Base-by-base conservation (phyloP, 1,140 invertebrate genomes). In the Choristoneura fumiferana region DNA sequence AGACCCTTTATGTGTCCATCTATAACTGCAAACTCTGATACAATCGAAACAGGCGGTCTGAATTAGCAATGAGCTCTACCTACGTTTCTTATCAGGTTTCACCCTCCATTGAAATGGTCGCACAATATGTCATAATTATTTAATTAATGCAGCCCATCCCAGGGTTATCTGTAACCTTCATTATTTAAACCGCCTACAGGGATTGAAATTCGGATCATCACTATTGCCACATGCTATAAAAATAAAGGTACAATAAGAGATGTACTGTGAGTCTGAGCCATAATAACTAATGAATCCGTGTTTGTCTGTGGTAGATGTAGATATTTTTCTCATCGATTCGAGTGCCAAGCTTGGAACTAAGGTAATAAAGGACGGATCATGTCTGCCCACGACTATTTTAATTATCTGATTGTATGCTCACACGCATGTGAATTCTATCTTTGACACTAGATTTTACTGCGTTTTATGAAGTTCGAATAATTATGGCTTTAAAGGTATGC, bases 71-170 rank as follows among this genome's bases (percentile, higher is more conserved):
- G 62, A 67, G 57, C 52, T 61, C 53, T 53, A 53, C 57, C 57
- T 53, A 80, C 73, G 22, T 29, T n/a, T 73, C 71, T 70, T 71
- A 69, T 87, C 84, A 76, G 65, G 58, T 62, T n/a, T 62, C 78
- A 67, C 81, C 80, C 76, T 78, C 73, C 73, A 84, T 84, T 81
- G 77, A 84, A 85, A 76, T 66, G 77, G 73, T 75, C 76, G 71
- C 72, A 84, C 84, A 87, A 87, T 87, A 84, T 87, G 82, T 84
- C 84, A 87, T 85, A 87, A 85, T 85, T 87, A 85, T 49, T 49
- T 79, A 73, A 85, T 78, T 85, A 82, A 85, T 84, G 72, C 65
- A 69, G 69, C 56, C 68, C 55, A 39, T 80, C 73, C 80, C 63
- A 67, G 62, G 69, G 65, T 72, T 84, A 84, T 84, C 81, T 72